Evolutionary conservation across 2,888 invertebrate species (phyloP).

Genomic region (Oxystoma pomonae): DNA sequence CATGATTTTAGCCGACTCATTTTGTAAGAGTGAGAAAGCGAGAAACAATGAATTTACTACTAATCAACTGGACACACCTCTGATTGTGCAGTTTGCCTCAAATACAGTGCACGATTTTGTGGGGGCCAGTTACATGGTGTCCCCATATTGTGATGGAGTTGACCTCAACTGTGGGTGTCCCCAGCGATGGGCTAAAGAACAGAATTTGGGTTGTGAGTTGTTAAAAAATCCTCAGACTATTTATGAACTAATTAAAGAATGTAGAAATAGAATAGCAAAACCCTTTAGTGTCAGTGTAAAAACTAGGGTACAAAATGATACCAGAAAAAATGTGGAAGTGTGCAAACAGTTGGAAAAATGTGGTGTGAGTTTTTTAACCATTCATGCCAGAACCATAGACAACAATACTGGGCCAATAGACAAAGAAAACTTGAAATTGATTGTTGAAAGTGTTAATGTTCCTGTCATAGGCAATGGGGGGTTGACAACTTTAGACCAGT

Average conservation of each 20-base stretch:
- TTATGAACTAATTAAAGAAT: conserved; percentile 72
- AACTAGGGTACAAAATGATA: conserved; percentile 74
- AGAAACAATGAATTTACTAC: conserved; percentile 79
- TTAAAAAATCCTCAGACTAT: conserved; percentile 80
- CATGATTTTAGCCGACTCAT: conserved; percentile 95
- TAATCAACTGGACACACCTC: conserved; percentile 57
- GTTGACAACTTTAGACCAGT: conserved; percentile 69
- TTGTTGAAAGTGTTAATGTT: conserved; percentile 67
- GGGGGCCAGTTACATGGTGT: conserved; percentile 77
- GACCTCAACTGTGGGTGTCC: conserved; percentile 98
- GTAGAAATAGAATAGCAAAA: conserved; percentile 66
- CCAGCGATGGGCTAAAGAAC: conserved; percentile 89
- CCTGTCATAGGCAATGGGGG: conserved; percentile 95
- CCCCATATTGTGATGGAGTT: conserved; percentile 79
- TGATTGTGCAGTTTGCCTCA: conserved; percentile 94
- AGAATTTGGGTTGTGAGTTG: conserved; percentile 84
- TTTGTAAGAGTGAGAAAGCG: conserved; percentile 83
- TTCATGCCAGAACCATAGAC: conserved; percentile 87
- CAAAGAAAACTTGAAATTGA: conserved; percentile 62
- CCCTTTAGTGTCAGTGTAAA: conserved; percentile 89
- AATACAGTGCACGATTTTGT: conserved; percentile 79
- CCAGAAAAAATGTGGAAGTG: conserved; percentile 69
- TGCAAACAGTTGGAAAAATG: conserved; percentile 77
- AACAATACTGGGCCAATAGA: conserved; percentile 75
- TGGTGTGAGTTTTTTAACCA: conserved; percentile 83